Evolutionary conservation across 2,113 vertebrate genomes (phyloP), one percentile per base, ranked within the genome.

Genomic region (Phyllostomus hastatus): DNA sequence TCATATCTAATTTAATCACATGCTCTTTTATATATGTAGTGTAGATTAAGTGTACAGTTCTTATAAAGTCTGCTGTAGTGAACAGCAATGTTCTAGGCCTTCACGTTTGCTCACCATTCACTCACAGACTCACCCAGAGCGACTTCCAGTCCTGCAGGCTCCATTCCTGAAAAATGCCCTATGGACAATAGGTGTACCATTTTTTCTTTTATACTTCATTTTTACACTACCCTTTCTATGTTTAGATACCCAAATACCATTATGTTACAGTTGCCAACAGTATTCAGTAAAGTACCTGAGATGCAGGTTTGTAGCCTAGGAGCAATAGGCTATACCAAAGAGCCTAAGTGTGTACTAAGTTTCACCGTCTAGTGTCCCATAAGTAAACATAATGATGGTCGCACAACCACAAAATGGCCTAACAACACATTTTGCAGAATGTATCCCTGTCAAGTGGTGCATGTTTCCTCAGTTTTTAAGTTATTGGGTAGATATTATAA

Each of bases 401-500:
- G 0, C 14, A 46, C 80, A 82, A 64, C 28, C 38, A 43, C 80
- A 43, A 20, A 82, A 82, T 61, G 31, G 16, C 57, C 79, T 61
- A 31, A 61, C n/a, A 43, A 82, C 19, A 16, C 11, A 1, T 46
- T 83, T 64, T 64, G 33, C 57, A 64, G 10, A 83, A 64, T 33
- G 38, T 64, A 46, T 61, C 38, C 38, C 57, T 64, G 17, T 33
- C 57, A 46, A 8, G 57, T 46, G 5, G 57, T 22, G 1, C 59
- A 20, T 46, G 67, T 96, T 98, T 98, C 91, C 0, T 96, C 16
- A 76, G 89, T 97, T 97, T 97, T 97, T 70, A 95, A 35, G 48
- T 97, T 95, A 64, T 64, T 64, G 28, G 31, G 61, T 64, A 96
- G 46, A 76, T 95, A 90, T 95, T 97, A 72, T 28, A 98, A 97